These are phyloP conservation scores for Xiphorhynchus elegans DNA, from an alignment of 2,113 vertebrate genomes.

Conservation along the genomic window DNA sequence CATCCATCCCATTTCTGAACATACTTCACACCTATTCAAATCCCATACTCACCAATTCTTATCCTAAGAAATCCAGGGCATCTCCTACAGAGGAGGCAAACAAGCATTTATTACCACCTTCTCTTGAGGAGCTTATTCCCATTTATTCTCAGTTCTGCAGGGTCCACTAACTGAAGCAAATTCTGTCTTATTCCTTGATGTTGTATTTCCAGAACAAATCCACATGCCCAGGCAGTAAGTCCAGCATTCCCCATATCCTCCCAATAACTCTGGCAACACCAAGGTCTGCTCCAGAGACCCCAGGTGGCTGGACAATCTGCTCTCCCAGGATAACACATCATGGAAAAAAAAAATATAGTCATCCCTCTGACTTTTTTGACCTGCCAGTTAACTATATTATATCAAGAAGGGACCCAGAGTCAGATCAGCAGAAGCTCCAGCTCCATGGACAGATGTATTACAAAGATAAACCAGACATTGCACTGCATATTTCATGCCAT, in stretches of 20 bases:
- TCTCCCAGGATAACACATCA: background rate
- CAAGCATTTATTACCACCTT: background rate
- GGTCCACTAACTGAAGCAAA: background rate
- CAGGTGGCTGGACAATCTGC: background rate
- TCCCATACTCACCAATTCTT: background rate
- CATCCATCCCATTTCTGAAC: background rate
- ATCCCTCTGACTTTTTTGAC: background rate
- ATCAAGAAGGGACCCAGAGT: background rate
- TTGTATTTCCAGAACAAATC: background rate
- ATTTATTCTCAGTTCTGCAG: background rate
- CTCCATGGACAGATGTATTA: background rate
- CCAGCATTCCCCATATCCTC: background rate
- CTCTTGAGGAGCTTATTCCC: background rate
- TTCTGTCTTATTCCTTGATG: background rate
- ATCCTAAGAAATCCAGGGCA: background rate
- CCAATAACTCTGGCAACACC: background rate
- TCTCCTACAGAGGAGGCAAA: background rate
- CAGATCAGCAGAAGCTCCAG: background rate
- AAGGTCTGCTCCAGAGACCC: background rate
- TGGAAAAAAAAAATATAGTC: background rate
- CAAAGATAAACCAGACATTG: background rate
- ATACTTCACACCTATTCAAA: background rate
- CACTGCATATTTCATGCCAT: background rate
- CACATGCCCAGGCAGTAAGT: background rate
- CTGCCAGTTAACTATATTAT: background rate